Base-by-base conservation (phyloP, 2,113 vertebrate genomes). In the Sebastes fasciatus region DNA sequence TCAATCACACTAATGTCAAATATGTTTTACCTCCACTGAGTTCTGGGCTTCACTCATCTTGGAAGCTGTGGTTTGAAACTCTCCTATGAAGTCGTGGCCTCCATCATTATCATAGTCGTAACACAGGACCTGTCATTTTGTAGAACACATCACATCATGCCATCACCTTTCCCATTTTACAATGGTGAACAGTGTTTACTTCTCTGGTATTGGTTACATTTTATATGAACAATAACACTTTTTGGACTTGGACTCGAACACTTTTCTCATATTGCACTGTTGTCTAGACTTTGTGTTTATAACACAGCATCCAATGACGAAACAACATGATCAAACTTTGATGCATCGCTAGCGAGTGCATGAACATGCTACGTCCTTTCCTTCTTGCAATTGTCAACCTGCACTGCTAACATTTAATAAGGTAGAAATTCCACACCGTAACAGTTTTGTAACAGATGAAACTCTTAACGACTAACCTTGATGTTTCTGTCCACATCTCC, bases 61-160 rank as follows among this genome's bases (percentile, higher is more conserved):
- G 63, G 95, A 80, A 55, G 96, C 97, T 0, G 97, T 97, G 65
- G 97, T 97, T 93, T 97, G 97, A 88, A 98, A 96, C 92, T 99
- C 98, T 60, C 98, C 98, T 0, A 99, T 99, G 94, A 99, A 99
- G 91, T 99, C 98, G 0, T 99, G 98, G 60, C 98, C 97, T 7
- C 98, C 98, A 0, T 99, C 98, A 0, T 97, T 99, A 89, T 99
- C 98, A 0, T 99, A 99, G 93, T 99, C 98, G 0, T 97, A 98
- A 78, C 98, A 99, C 65, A 97, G 88, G 67, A 99, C 96, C 98
- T 99, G 89, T 82, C 51, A 68, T 66, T 34, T 52, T 58, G 4
- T 0, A 83, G 40, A 88, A 66, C 8, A 82, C 60, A 81, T 60
- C 6, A 65, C 21, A 54, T 74, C 42, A 85, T 26, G 11, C 1